Evolutionary conservation across 2,113 vertebrate genomes (phyloP), one percentile per base, ranked within the genome.

Genomic region (Romanogobio albipinnatus): DNA sequence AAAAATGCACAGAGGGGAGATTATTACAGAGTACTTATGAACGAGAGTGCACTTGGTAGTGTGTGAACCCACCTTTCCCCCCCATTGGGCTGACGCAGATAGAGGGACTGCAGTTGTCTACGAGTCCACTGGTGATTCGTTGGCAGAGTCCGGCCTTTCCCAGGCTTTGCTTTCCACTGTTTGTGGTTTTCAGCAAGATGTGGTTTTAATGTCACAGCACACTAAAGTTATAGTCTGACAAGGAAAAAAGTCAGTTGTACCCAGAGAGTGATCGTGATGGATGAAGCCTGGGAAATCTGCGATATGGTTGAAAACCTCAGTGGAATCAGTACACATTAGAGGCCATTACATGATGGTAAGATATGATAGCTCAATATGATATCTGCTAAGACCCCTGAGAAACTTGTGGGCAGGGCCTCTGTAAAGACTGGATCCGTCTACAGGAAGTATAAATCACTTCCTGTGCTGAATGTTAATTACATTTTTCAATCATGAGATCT

Each of bases 161-260:
- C 93, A 93, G 90, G 91, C 90, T 88, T 85, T 45, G 43, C 70
- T 70, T 88, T 88, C 90, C 87, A 86, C 58, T 81, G 86, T 81
- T 86, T 76, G 89, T 87, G 76, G 89, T 86, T 84, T 90, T 87
- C 49, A 83, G 85, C 84, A 90, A 90, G 87, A 84, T 91, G 89
- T 70, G 87, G 91, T 91, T 93, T 93, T 88, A 89, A 66, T 90
- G 75, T 88, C 86, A 85, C 79, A 82, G 86, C 86, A 86, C 71
- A 74, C 24, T 86, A 66, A 84, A 64, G 29, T 85, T 86, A 59
- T 19, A 58, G 47, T 77, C 87, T 66, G 75, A 73, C 49, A 22
- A 70, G 78, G 58, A 53, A 76, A 87, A 45, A 53, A n/a, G 17
- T 33, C 75, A 83, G 14, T 68, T 26, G n/a, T 76, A 87, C 84